These are phyloP conservation scores for Lypha dubia DNA, from an alignment of 2,888 invertebrate species.

Conservation along the genomic window DNA sequence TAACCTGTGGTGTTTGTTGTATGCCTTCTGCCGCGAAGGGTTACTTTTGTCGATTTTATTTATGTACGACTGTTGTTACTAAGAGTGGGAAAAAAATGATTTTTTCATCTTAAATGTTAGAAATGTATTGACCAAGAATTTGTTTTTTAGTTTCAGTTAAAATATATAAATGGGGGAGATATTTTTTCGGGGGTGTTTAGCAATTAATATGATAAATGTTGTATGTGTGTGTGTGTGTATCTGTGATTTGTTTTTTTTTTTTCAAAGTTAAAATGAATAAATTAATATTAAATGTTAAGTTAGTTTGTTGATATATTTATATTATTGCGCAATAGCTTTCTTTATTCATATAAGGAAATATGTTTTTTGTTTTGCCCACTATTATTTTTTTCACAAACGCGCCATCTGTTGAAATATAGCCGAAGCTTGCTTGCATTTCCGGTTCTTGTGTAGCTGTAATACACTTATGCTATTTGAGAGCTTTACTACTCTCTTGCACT, in stretches of 20 bases:
- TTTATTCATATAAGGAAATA: no score
- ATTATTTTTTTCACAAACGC: not conserved
- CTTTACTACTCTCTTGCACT: slow-evolving; percentile 26
- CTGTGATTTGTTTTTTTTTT: slow-evolving; percentile 14
- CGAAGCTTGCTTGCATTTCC: slow-evolving; percentile 30
- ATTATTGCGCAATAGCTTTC: slow-evolving; percentile 27
- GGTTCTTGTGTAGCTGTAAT: slow-evolving; percentile 4
- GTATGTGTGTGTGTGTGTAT: slow-evolving; percentile 21
- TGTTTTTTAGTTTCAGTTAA: not conserved
- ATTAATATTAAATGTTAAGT: not conserved
- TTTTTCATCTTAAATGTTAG: not conserved
- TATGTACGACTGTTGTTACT: not conserved
- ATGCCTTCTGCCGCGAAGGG: slow-evolving; percentile 15
- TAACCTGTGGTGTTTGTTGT: slow-evolving; percentile 12
- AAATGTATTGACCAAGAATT: slow-evolving; percentile 50
- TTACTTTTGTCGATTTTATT: slow-evolving; percentile 22
- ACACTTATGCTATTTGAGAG: slow-evolving; percentile 25
- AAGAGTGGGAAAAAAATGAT: slow-evolving; percentile 16
- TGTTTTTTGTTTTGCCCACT: not conserved
- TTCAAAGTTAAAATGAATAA: slow-evolving; percentile 2
- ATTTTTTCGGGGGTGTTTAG: slow-evolving; percentile 32
- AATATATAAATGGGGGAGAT: slow-evolving; percentile 3
- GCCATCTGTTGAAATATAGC: slow-evolving; percentile 40
- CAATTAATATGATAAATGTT: slow-evolving; percentile 26
- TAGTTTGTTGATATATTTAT: not conserved